Percentiles rank a stretch among this genome's conserved stretches.
Evolutionary conservation across 2,113 vertebrate genomes (phyloP).

Genomic region (Poecilia latipinna): DNA sequence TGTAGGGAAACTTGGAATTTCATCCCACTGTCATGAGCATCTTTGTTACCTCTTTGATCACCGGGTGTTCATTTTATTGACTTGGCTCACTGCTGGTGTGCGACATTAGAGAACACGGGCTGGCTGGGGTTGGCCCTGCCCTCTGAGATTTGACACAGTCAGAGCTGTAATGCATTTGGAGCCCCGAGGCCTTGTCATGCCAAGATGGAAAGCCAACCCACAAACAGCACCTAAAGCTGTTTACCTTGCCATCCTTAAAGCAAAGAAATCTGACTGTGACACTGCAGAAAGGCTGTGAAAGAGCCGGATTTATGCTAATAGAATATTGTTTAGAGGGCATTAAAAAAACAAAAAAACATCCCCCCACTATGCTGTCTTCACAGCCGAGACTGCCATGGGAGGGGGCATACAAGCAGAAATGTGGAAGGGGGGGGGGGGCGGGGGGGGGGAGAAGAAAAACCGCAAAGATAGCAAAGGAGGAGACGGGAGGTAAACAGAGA

Average conservation of each 20-base stretch:
- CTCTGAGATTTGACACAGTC: conserved; percentile 71
- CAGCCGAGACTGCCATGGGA: conserved; percentile 68
- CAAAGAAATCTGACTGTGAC: conserved; percentile 76
- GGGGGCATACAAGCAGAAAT: conserved; percentile 61
- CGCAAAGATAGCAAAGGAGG: conserved; percentile 37
- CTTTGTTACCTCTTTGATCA: conserved; percentile 75
- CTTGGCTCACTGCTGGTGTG: conserved; percentile 68
- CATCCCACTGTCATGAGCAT: conserved; percentile 64
- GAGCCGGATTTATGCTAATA: conserved; percentile 79
- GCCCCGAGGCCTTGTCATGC: conserved; percentile 74
- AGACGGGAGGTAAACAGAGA: conserved; percentile 53
- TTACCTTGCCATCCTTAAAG: conserved; percentile 74
- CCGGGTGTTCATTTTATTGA: conserved; percentile 71
- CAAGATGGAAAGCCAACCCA: conserved; percentile 71
- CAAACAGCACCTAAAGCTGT: conserved; percentile 72
- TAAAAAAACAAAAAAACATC: conserved; percentile 50
- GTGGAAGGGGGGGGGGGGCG: neutral
- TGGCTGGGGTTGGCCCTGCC: conserved; percentile 69
- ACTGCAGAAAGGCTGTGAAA: conserved; percentile 60
- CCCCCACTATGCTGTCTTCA: conserved; percentile 53
- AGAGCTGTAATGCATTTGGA: conserved; percentile 64
- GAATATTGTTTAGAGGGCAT: conserved; percentile 76
- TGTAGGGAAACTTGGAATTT: conserved; percentile 58
- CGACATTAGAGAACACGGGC: conserved; percentile 73
- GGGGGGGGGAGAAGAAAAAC: conserved; percentile 36